Evolutionary conservation across 2,113 vertebrate genomes (phyloP).

Genomic region (Strix aluco): DNA sequence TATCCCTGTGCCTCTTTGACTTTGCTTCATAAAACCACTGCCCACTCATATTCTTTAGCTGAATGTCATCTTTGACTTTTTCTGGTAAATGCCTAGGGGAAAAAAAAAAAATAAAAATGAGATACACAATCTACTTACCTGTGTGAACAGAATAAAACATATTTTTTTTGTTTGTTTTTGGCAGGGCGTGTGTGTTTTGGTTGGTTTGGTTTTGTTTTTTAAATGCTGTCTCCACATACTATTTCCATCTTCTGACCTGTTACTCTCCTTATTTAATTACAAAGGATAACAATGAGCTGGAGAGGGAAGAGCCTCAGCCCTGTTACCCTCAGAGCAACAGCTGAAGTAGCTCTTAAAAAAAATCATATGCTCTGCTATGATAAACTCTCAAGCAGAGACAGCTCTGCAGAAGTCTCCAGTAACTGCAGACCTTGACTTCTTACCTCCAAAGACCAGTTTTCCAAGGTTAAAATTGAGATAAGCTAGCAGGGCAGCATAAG

Average conservation of each 20-base stretch:
- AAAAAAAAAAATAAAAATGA: not conserved
- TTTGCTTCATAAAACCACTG: constrained; percentile 98
- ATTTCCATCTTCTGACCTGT: not conserved
- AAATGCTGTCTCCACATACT: not conserved
- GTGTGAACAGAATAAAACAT: not conserved
- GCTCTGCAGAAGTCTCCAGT: not conserved
- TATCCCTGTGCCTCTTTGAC: constrained; percentile 87
- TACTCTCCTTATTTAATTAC: not conserved
- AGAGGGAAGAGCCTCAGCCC: not conserved
- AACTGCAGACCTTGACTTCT: not conserved
- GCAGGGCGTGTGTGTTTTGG: not conserved
- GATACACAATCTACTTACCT: not conserved
- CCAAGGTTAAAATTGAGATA: not conserved
- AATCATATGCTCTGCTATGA: not conserved
- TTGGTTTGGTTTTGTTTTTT: not conserved
- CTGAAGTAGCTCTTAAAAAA: not conserved
- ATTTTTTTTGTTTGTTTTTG: too few relatives aligned
- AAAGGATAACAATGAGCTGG: not conserved
- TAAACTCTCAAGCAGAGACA: not conserved
- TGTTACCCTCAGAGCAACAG: not conserved
- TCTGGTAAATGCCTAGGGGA: constrained; percentile 81
- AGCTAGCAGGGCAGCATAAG: not conserved
- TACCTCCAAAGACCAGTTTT: not conserved
- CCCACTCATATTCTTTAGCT: constrained; percentile 89
- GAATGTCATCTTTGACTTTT: constrained; percentile 73